A percentile compares a stretch with the other conserved stretches of the same genome.
phyloP scores from a whole-genome alignment of 2,888 invertebrate species.

The Tachina fera region DNA sequence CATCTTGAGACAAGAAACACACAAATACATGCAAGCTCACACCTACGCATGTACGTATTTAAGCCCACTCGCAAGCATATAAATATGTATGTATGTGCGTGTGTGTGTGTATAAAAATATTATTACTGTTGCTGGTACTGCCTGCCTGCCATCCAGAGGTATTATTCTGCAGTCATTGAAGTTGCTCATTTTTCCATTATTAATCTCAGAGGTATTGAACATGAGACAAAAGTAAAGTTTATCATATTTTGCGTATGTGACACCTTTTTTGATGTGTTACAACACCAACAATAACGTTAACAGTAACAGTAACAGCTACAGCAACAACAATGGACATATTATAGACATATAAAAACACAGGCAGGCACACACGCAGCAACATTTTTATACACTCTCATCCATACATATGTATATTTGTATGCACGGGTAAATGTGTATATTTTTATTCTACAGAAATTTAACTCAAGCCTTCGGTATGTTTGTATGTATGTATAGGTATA shows the following conservation, averaged over 20 bases:
- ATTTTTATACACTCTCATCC: background rate
- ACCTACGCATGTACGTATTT: conserved; percentile 12
- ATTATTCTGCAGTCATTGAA: conserved; percentile 74
- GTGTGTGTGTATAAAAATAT: conserved; percentile 71
- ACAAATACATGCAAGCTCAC: conserved; percentile 4
- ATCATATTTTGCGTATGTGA: conserved; percentile 76
- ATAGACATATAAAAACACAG: conserved; percentile 44
- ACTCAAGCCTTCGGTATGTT: background rate
- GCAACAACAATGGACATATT: conserved; percentile 56
- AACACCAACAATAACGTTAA: conserved; percentile 32
- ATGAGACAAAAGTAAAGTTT: conserved; percentile 81
- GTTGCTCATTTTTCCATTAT: conserved; percentile 82
- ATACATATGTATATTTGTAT: background rate
- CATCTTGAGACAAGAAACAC: conserved; percentile 58
- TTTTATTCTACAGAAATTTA: background rate
- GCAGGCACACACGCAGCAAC: background rate
- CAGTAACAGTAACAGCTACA: conserved; percentile 43
- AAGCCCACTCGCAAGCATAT: background rate
- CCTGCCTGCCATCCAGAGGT: conserved; percentile 49
- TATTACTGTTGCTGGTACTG: conserved; percentile 76
- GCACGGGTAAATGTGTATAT: background rate
- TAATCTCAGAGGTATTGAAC: conserved; percentile 81
- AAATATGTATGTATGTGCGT: conserved; percentile 53
- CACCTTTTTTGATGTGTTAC: conserved; percentile 69
- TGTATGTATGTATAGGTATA: background rate